Evolutionary conservation across 2,888 invertebrate species (phyloP), one percentile per base, ranked within the genome.

Genomic region (Agriotes lineatus): DNA sequence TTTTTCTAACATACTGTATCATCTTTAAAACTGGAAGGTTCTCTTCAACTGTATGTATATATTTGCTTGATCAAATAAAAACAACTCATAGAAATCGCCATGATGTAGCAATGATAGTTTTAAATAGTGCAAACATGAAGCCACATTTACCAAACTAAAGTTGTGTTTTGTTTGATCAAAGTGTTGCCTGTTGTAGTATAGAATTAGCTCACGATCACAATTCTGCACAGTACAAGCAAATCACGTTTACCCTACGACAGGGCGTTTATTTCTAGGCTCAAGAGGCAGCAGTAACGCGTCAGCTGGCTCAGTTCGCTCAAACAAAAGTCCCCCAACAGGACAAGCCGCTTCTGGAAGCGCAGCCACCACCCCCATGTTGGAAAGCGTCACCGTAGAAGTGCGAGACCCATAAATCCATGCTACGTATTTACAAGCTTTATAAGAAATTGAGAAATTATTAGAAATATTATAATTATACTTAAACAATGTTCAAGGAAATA

Each of bases 261-360:
- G 85, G 75, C 85, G 85, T 82, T 80, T 82, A 79, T 84, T 86
- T 82, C 81, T 86, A 85, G 88, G 88, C 76, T 94, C 93, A 70
- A 89, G 91, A 80, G 90, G 90, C 54, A 92, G 92, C 83, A 93
- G 93, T 81, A 93, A 91, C 76, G 91, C 91, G 63, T 93, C 93
- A n/a, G 92, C 90, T 57, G 90, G 91, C 63, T 93, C 93, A 10
- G 92, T 90, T 57, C 87, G 90, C 18, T 93, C 93, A 20, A 84
- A 90, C 74, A 90, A 87, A 80, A 90, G 87, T 73, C 85, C 85
- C 80, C 75, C 84, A 78, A 63, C 78, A 60, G 74, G 54, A 7
- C 69, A 64, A 12, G 79, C 73, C 72, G 80, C 77, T 65, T 77
- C 77, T 56, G 70, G 71, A 58, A 78, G 75, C 74, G 79, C 82